phyloP scores from a whole-genome alignment of 2,888 invertebrate species.

The Girardia tigrina region DNA sequence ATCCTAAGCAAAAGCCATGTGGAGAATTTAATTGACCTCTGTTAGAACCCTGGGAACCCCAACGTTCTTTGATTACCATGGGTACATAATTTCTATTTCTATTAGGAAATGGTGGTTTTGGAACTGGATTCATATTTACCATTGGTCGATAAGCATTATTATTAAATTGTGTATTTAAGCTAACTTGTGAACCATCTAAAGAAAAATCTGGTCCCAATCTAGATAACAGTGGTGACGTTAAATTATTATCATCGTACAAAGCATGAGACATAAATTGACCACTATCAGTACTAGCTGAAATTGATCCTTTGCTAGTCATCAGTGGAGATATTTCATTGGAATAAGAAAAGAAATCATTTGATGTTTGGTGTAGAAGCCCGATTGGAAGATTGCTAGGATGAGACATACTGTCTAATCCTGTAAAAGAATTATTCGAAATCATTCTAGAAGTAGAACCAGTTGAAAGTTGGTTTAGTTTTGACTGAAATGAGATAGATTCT shows the following conservation, averaged over 20 bases:
- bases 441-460: neutral
- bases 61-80: slow-evolving; percentile 36
- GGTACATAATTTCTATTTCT: slow-evolving; percentile 4
- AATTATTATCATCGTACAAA: neutral
- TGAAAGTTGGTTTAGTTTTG: slow-evolving; percentile 14
- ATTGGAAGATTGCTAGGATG: slow-evolving; percentile 18
- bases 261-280: neutral
- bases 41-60: slow-evolving; percentile 72
- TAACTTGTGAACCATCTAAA: neutral
- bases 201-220: neutral
- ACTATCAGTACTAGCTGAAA: slow-evolving; percentile 7
- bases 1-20: slow-evolving; percentile 84
- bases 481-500: neutral
- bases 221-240: neutral
- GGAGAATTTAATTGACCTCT: slow-evolving; percentile 90
- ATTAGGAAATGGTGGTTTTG: slow-evolving; percentile 34
- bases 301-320: neutral
- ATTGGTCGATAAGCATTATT: neutral
- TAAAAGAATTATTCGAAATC: neutral
- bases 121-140: slow-evolving; percentile 26
- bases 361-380: neutral
- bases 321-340: slow-evolving; percentile 6
- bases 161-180: neutral
- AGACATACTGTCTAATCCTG: neutral
- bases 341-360: slow-evolving; percentile 4